A percentile compares a stretch with the other conserved stretches of the same genome.
These are phyloP conservation scores for Hydrotaea diabolus DNA, from an alignment of 2,888 invertebrate species.

Conservation along the genomic window DNA sequence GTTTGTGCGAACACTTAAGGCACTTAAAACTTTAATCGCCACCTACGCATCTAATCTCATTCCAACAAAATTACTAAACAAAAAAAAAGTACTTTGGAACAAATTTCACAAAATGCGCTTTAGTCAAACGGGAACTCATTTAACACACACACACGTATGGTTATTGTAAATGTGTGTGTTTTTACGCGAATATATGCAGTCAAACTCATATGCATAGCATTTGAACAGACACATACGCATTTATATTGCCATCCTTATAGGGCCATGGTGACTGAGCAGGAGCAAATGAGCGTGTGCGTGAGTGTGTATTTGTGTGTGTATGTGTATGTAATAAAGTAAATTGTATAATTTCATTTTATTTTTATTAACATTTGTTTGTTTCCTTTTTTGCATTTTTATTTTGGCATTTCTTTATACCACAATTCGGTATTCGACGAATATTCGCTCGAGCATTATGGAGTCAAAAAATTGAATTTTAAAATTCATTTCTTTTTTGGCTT, in stretches of 20 bases:
- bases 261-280: not conserved
- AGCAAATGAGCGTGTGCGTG: not conserved
- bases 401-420: not conserved
- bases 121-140: no score
- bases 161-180: not conserved
- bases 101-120: no score
- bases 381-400: not conserved
- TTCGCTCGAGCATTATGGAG: conserved; percentile 28
- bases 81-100: no score
- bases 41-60: no score
- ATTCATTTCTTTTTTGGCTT: not conserved
- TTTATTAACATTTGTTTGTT: conserved; percentile 24
- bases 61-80: no score
- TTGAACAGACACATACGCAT: not conserved
- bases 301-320: conserved; percentile 24
- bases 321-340: conserved; percentile 25
- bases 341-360: conserved; percentile 29
- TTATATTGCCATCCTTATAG: not conserved
- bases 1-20: no score
- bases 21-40: no score
- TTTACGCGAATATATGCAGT: no score
- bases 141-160: no score
- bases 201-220: not conserved
- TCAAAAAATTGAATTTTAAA: conserved; percentile 33
- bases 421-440: not conserved